These are phyloP conservation scores for Sterna hirundo DNA, from an alignment of 2,113 vertebrate species.

Conservation along the genomic window DNA sequence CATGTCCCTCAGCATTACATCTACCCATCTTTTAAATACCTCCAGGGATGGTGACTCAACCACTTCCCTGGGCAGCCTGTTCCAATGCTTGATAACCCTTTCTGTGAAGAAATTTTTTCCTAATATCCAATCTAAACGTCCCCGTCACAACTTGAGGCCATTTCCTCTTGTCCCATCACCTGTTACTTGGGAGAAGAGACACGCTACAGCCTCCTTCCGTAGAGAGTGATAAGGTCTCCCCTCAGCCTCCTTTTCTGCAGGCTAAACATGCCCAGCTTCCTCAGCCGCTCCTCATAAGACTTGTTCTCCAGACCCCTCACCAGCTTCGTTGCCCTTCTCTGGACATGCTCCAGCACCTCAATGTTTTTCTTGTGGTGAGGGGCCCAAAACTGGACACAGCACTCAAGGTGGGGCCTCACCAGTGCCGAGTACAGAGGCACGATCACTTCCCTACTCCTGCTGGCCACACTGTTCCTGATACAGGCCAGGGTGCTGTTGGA, in stretches of 20 bases:
- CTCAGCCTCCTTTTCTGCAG: neutral
- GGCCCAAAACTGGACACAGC: neutral
- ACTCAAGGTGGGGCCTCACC: neutral
- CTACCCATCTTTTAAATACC: neutral
- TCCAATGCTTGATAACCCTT: neutral
- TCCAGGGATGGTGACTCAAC: neutral
- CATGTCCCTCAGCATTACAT: neutral
- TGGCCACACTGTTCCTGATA: neutral
- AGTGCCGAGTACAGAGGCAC: fast-evolving
- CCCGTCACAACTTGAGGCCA: neutral
- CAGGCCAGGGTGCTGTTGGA: neutral
- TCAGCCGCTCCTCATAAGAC: neutral
- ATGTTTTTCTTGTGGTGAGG: neutral
- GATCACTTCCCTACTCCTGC: neutral
- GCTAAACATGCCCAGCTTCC: neutral
- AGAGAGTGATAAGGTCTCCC: neutral
- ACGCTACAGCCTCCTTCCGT: too few relatives aligned
- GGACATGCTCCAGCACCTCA: too few relatives aligned
- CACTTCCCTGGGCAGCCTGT: neutral
- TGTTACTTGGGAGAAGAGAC: neutral
- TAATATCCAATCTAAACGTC: neutral
- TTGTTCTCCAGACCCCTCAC: neutral
- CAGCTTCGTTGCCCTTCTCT: neutral
- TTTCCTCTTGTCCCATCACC: neutral
- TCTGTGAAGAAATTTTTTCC: neutral